A percentile compares a stretch with the other conserved stretches of the same genome.
These are phyloP conservation scores for Oceanites oceanicus DNA, from an alignment of 2,113 vertebrate species.

Conservation along the genomic window DNA sequence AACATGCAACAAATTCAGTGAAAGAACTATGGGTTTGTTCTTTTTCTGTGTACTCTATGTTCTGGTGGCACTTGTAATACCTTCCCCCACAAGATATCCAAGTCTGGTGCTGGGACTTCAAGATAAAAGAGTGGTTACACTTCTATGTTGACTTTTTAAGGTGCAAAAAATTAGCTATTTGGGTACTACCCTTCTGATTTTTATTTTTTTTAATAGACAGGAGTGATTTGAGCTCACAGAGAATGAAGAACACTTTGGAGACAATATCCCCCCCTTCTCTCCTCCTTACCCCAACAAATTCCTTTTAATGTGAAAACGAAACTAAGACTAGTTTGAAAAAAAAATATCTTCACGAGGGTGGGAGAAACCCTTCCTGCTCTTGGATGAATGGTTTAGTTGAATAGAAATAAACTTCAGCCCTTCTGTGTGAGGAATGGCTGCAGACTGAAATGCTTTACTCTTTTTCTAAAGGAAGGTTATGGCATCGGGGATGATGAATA, in stretches of 20 bases:
- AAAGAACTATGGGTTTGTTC: not conserved
- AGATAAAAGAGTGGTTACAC: not conserved
- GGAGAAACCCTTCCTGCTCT: not conserved
- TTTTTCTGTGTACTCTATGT: not conserved
- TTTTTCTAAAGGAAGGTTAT: slow-evolving; percentile 88
- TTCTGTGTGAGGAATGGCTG: not conserved
- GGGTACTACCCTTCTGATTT: not conserved
- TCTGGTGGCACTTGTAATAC: not conserved
- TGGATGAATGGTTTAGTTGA: not conserved
- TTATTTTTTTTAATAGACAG: not conserved
- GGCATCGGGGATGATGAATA: slow-evolving; percentile 98
- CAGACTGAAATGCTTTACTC: not conserved
- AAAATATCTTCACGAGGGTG: rapidly evolving
- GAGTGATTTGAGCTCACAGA: not conserved
- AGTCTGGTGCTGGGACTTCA: not conserved
- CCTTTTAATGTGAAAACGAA: not conserved
- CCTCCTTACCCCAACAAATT: not conserved
- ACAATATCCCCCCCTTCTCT: not conserved
- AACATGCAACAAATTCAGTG: not conserved
- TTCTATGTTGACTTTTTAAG: not conserved
- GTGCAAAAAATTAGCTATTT: not conserved
- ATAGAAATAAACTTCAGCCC: not conserved
- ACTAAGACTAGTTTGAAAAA: not conserved
- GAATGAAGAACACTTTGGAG: not conserved
- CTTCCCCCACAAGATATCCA: too few relatives aligned